Evolutionary conservation across 2,113 vertebrate genomes (phyloP).

Genomic region (Proteles cristata): DNA sequence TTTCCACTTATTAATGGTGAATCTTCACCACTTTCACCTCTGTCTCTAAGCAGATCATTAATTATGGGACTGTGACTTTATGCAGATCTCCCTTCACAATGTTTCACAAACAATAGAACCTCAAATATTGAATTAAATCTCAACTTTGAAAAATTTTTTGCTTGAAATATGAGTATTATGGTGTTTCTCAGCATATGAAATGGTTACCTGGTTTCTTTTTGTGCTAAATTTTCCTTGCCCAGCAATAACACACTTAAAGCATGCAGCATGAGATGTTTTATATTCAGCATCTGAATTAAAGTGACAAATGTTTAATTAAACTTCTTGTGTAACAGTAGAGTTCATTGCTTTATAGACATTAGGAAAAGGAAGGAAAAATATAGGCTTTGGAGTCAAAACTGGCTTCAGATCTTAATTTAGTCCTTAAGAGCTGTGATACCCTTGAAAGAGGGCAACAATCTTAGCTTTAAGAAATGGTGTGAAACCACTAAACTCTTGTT

Average conservation of each 20-base stretch:
- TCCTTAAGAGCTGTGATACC: background rate
- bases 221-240: conserved; percentile 38
- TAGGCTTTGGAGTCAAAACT: background rate
- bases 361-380: background rate
- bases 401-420: background rate
- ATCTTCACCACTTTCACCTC: background rate
- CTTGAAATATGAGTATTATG: background rate
- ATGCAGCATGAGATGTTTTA: background rate
- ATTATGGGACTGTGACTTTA: conserved; percentile 26
- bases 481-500: background rate
- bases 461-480: background rate
- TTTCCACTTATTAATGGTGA: conserved; percentile 29
- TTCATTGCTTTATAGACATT: background rate
- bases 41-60: conserved; percentile 21
- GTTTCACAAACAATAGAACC: background rate
- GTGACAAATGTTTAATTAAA: background rate
- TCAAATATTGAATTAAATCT: conserved; percentile 14
- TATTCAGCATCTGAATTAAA: conserved; percentile 28
- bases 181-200: conserved; percentile 15
- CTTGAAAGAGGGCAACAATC: background rate
- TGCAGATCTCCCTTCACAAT: conserved; percentile 14
- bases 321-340: background rate
- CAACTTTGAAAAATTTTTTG: background rate
- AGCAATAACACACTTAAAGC: background rate
- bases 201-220: conserved; percentile 22